Conservation (phyloP, 2,797 vertebrate species). For the Anisognathus igniventris region DNA sequence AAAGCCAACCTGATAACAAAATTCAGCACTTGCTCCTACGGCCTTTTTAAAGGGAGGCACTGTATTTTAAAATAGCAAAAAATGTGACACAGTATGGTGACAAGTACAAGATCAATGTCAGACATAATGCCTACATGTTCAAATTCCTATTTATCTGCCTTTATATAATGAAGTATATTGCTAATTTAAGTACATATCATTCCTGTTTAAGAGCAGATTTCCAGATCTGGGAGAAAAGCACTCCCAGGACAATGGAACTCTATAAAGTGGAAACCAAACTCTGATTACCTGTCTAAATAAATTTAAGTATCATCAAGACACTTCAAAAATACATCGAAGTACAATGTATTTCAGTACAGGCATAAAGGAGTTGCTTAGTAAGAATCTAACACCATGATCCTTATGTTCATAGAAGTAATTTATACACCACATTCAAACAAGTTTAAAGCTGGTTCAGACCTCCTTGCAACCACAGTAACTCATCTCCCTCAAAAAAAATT, state of each 20-base stretch:
- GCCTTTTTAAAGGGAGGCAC: conserved; percentile 1
- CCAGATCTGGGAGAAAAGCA: neutral
- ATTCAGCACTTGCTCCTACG: conserved; percentile 47
- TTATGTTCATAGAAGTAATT: neutral
- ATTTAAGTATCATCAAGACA: neutral
- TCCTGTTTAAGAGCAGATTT: neutral
- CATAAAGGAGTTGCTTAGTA: neutral
- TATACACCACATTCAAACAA: neutral
- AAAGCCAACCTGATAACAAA: conserved; percentile 31
- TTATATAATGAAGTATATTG: neutral
- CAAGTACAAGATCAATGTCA: conserved; percentile 50
- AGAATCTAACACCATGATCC: neutral
- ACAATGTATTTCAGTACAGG: neutral
- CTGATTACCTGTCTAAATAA: neutral
- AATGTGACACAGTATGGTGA: conserved; percentile 33
- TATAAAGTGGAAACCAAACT: neutral
- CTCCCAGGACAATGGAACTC: neutral
- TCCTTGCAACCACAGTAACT: neutral
- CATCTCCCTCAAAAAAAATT: neutral
- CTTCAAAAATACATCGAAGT: neutral
- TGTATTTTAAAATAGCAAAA: conserved; percentile 38
- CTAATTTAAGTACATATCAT: neutral
- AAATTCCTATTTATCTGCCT: neutral
- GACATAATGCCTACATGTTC: neutral
- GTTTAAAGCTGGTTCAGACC: neutral